Base-by-base conservation (phyloP, 2,113 vertebrate species). In the Romanogobio albipinnatus region DNA sequence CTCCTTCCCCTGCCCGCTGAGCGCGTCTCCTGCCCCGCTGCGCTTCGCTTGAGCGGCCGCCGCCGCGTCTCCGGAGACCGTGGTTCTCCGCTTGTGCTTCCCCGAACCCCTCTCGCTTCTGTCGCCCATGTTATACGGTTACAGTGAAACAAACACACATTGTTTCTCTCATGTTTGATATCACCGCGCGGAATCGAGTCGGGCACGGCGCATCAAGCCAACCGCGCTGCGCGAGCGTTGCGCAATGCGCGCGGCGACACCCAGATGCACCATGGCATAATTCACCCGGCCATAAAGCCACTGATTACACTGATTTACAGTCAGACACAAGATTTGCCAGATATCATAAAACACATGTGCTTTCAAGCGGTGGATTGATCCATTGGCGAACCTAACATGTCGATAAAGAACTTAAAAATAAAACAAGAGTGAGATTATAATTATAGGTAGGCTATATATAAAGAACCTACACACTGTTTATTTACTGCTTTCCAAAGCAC, bases 11-110 rank as follows among this genome's bases (percentile, higher is more conserved):
- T 83, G 88, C n/a, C 77, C 85, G 59, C 51, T 14, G 87, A 1
- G 84, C 85, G 26, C 73, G 87, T 24, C 81, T 73, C 2, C 89
- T 86, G 83, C 86, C 80, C 49, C 45, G 78, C 88, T 85, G 79
- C 91, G 92, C 66, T 90, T 93, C 70, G 83, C 86, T 62, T 83
- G 84, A 64, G 81, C n/a, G n/a, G n/a, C 15, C 71, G 49, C 87
- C 36, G 78, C 84, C 84, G 51, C 80, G 66, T 84, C 88, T n/a
- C 86, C 90, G 83, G 91, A 76, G 90, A 89, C 86, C 45, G 93
- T 94, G 8, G 93, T 93, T 86, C 93, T 94, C 86, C 94, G 93
- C 61, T 88, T 86, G 85, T 93, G 94, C 84, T 80, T 85, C 6
- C 19, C 24, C 24, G 86, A 80, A 47, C 91, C 92, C 88, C 77